Percentiles rank a stretch among this genome's conserved stretches.
Evolutionary conservation across 1,140 invertebrate genomes (phyloP).

Genomic region (Belonocnema kinseyi): DNA sequence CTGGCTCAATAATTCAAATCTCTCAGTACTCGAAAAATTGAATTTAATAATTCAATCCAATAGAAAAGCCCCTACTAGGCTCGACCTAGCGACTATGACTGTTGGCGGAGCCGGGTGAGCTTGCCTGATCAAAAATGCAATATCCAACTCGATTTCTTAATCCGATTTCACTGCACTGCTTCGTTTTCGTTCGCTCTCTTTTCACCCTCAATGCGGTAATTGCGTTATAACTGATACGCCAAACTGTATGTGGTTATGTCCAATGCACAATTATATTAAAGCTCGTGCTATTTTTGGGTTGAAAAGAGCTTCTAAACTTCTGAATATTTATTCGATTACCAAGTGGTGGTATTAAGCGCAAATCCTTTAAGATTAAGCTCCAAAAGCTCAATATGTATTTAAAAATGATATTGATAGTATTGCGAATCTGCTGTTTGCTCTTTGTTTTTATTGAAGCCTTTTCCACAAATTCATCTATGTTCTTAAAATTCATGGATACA

Average conservation of each 20-base stretch:
- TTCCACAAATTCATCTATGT: no score
- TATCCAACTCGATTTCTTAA: conserved; percentile 74
- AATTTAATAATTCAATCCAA: conserved; percentile 76
- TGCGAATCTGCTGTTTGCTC: no score
- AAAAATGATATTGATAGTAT: no score
- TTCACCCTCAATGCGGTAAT: conserved; percentile 19
- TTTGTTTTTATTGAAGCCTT: no score
- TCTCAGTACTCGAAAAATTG: conserved; percentile 76
- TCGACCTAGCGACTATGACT: conserved; percentile 48
- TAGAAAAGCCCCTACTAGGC: conserved; percentile 64
- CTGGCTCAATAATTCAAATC: conserved; percentile 73
- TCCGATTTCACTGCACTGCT: conserved; percentile 68
- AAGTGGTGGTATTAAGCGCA: not conserved
- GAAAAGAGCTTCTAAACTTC: not conserved
- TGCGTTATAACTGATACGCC: conserved; percentile 16
- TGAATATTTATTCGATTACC: not conserved
- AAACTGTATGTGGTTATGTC: not conserved
- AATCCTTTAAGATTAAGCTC: not conserved
- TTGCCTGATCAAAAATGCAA: conserved; percentile 72
- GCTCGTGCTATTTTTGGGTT: conserved; percentile 1
- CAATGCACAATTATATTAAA: conserved; percentile 12
- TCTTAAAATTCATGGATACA: no score
- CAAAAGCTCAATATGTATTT: no score
- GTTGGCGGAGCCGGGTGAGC: conserved; percentile 36
- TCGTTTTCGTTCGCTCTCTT: conserved; percentile 50